Evolutionary conservation across 2,888 invertebrate species (phyloP), one percentile per base, ranked within the genome.

Genomic region (Tipula lateralis): DNA sequence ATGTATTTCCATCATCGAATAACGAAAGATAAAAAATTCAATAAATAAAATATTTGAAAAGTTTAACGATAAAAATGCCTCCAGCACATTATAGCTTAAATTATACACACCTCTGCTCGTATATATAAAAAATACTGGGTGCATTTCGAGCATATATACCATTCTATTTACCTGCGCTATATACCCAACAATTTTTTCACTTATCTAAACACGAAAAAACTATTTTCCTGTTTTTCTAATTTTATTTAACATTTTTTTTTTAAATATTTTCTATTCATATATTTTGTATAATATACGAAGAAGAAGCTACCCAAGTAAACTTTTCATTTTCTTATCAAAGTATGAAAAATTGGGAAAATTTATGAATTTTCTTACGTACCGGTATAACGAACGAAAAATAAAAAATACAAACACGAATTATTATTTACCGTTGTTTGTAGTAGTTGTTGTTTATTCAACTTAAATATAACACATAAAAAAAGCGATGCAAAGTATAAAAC

Each of bases 211-310:
- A 66, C 4, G 13, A 66, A 66, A 66, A 66, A 66, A 66, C 66
- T 66, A 66, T 66, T 66, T 66, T 66, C 66, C 66, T 24, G 66
- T 66, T 66, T 66, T 66, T 66, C 66, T 66, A 66, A 66, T 66
- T 66, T 66, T 66, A 24, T 66, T 66, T 66, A 24, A 24, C 7
- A 24, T 66, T 66, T 66, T 66, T 66, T 66, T 66, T 66, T 19
- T 24, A 66, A 66, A 66, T 24, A 66, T 66, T 66, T 66, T 66
- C 24, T 66, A 66, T 66, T 66, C 66, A 66, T 66, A 1, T 44
- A 44, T n/a, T n/a, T n/a, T n/a, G n/a, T n/a, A n/a, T n/a, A 13
- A 9, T 44, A 44, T 66, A 12, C 66, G 66, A 66, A 66, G 66
- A 66, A 66, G 66, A 19, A 12, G 19, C 66, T 24, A 24, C 4